Percentiles rank a stretch among this genome's conserved stretches.
Evolutionary conservation across 2,113 vertebrate genomes (phyloP).

Genomic region (Laticauda colubrina): DNA sequence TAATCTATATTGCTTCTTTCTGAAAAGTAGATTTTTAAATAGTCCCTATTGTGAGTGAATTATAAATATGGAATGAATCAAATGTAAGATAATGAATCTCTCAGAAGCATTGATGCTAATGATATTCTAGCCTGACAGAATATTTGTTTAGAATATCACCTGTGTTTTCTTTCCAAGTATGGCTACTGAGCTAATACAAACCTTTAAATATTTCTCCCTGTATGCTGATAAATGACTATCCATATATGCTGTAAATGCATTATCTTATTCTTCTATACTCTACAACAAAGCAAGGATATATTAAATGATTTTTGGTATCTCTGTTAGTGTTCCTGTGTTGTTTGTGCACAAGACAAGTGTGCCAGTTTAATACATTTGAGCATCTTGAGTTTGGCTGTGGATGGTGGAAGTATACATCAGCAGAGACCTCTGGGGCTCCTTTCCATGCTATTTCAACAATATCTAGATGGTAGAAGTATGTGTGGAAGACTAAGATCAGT

Average conservation of each 20-base stretch:
- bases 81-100: not conserved
- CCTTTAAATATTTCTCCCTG: not conserved
- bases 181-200: not conserved
- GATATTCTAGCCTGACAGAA: not conserved
- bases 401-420: not conserved
- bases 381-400: not conserved
- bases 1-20: not conserved
- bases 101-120: not conserved
- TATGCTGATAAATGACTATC: not conserved
- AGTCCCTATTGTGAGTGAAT: not conserved
- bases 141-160: not conserved
- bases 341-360: not conserved
- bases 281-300: not conserved
- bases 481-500: not conserved
- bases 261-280: not conserved
- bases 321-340: not conserved
- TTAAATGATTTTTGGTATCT: not conserved
- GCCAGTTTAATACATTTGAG: not conserved
- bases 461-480: not conserved
- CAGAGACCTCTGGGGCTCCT: not conserved
- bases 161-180: no score
- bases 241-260: not conserved
- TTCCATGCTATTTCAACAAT: not conserved
- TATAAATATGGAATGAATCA: not conserved
- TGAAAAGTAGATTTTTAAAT: not conserved